Conservation (phyloP, 2,888 invertebrate genomes). For the Noctuana brunneofusca region DNA sequence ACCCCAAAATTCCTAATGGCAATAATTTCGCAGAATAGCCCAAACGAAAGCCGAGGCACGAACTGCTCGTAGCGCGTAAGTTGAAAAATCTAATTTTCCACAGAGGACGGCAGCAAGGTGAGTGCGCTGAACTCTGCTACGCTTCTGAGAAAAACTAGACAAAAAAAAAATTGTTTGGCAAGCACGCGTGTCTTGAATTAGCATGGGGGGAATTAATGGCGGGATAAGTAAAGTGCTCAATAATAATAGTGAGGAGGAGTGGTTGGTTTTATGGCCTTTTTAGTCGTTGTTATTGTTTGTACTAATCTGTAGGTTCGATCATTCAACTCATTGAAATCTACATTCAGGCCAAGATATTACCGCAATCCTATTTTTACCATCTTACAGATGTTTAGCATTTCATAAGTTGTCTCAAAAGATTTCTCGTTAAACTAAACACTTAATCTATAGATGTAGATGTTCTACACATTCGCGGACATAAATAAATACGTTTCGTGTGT, state of each 20-base stretch:
- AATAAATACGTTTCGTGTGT: neutral
- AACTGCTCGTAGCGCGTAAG: slow-evolving; percentile 13
- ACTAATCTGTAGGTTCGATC: no score
- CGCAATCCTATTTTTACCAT: no score
- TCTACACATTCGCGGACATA: neutral
- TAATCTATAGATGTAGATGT: neutral
- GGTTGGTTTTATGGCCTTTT: neutral
- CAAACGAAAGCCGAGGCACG: slow-evolving; percentile 21
- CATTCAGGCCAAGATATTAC: no score
- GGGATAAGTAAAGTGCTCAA: neutral
- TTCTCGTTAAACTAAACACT: neutral
- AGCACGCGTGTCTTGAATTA: slow-evolving; percentile 62
- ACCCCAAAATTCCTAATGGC: slow-evolving; percentile 24
- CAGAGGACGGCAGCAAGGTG: slow-evolving; percentile 60
- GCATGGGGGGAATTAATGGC: slow-evolving; percentile 45
- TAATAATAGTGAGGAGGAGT: neutral
- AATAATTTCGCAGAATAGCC: slow-evolving; percentile 21
- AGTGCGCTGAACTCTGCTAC: slow-evolving; percentile 57
- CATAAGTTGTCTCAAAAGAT: neutral
- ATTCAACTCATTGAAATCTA: no score
- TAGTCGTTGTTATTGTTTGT: neutral
- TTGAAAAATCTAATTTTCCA: slow-evolving; percentile 35
- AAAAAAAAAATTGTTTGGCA: slow-evolving; percentile 66
- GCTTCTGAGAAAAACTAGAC: slow-evolving; percentile 64
- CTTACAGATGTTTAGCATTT: neutral